Base-by-base conservation (phyloP, 1,140 invertebrate species). In the Papilio aristodemus region DNA sequence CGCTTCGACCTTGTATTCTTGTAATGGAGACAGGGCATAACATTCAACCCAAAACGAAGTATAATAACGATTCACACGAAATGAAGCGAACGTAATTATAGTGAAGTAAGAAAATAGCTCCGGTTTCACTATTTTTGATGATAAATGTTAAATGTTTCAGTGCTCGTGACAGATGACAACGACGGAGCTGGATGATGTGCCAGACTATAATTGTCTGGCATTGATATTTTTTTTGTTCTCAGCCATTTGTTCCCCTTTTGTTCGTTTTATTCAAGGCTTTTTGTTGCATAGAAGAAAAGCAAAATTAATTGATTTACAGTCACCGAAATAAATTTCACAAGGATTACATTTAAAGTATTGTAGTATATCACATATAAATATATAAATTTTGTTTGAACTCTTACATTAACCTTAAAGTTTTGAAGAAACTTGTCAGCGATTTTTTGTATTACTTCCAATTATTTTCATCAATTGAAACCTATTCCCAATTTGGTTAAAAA, bases 1-100 rank as follows among this genome's bases (percentile, higher is more conserved):
- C 67, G 69, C 70, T 57, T 17, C 70, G 69, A 75, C 81, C 80
- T 84, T 84, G 83, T 71, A 60, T 27, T 36, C 25, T 36, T 66
- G 25, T 66, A 50, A 66, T 46, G 39, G 68, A 41, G 62, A 72
- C 66, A 60, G 17, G 38, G 19, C 60, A 13, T 64, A 64, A 27
- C 22, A 27, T 64, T 41, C 13, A 43, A 64, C 38, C 41, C 37
- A 6, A 41, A 64, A 41, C 13, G 38, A 64, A 64, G 25, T 54
- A 43, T 64, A 41, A 64, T 19, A 38, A 62, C 37, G 59, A 62
- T 62, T 13, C 37, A 11, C 36, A 13, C 19, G 17, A 62, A 62
- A 62, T 38, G 60, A 64, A 27, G 37, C n/a, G 17, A 43, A 64
- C 46, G 9, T 54, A 54, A 54, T 54, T 54, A 54, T 22, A 54